Evolutionary conservation across 2,888 invertebrate genomes (phyloP), one percentile per base, ranked within the genome.

Genomic region (Electrophaes corylata): DNA sequence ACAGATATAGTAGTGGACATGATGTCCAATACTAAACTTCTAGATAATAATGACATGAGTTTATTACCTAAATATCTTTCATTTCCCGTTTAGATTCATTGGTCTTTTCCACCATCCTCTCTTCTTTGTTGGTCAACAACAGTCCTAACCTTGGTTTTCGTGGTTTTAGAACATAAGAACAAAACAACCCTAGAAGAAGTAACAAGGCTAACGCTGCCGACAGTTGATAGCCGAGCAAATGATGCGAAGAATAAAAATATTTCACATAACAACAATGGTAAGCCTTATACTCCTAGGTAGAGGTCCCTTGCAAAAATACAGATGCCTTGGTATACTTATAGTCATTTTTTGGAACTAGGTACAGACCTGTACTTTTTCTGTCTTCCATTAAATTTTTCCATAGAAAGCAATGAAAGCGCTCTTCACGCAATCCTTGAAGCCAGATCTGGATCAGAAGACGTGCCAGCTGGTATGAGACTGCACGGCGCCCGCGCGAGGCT

Each of bases 401-500:
- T 12, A 16, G 20, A 12, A 12, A 29, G 19, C 20, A 33, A 26
- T 19, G 43, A 12, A 16, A 45, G 14, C n/a, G 20, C 45, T 6
- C 46, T 59, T 50, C 81, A 75, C 46, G 78, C 84, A 5, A 83
- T 83, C 18, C 72, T 76, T 1, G 85, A 86, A 61, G 73, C 74
- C 0, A 73, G 79, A 2, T 80, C 81, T 0, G 78, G 79, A 0
- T 72, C 78, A 0, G 88, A 88, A 39, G 91, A 90, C 60, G 78
- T 91, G 8, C 91, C 91, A 1, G 84, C 80, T 0, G 88, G 89
- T 12, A 90, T 88, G 90, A 69, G 86, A 52, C 73, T 91, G 43
- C 91, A 90, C 67, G 89, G 88, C 3, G 79, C 87, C 0, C 73
- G 89, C 0, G 91, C 88, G 0, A 66, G 86, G 35, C 84, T 91